Conservation (phyloP, 2,113 vertebrate species). For the Sebastes fasciatus region DNA sequence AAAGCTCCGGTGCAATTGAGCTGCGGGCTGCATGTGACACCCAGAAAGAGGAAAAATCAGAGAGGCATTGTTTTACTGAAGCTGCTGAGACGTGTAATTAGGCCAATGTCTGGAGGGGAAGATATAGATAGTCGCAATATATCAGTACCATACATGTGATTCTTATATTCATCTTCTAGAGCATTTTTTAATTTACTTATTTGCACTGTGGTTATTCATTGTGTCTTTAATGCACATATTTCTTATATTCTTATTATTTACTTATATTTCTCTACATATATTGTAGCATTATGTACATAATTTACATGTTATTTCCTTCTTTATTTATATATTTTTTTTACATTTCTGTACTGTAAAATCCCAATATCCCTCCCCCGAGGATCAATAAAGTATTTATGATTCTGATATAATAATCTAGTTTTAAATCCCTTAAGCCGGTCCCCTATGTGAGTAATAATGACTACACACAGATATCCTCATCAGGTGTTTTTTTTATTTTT, state of each 20-base stretch:
- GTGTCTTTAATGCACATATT: too few relatives aligned
- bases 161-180: background rate
- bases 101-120: slow-evolving; percentile 7
- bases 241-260: too few relatives aligned
- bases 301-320: too few relatives aligned
- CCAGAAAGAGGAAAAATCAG: slow-evolving; percentile 16
- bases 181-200: too few relatives aligned
- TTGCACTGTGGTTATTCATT: too few relatives aligned
- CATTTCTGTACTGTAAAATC: too few relatives aligned
- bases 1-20: slow-evolving; percentile 51
- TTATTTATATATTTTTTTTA: too few relatives aligned
- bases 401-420: background rate
- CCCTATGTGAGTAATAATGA: background rate
- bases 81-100: slow-evolving; percentile 41
- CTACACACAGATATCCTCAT: background rate
- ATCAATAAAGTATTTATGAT: too few relatives aligned
- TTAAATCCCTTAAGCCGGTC: background rate
- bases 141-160: background rate
- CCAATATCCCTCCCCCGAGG: too few relatives aligned
- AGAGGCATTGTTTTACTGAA: slow-evolving; percentile 31
- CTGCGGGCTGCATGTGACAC: slow-evolving; percentile 28
- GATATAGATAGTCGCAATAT: background rate
- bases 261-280: too few relatives aligned
- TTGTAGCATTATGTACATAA: too few relatives aligned
- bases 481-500: slow-evolving; percentile 69